Conservation (phyloP, 2,888 invertebrate genomes). For the Aspidiotus rigidus region DNA sequence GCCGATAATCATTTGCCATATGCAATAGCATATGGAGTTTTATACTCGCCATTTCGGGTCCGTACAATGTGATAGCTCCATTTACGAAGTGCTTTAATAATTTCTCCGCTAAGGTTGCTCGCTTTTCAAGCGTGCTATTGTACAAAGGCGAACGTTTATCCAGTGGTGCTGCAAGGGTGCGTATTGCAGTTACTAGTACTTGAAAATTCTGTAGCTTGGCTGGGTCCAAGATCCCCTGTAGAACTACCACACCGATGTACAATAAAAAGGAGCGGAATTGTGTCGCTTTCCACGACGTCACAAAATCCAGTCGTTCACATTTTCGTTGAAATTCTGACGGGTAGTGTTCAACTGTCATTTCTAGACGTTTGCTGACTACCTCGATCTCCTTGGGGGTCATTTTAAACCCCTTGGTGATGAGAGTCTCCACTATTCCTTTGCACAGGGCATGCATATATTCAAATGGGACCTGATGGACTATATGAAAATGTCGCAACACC, state of each 20-base stretch:
- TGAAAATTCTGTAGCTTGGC: neutral
- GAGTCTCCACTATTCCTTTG: constrained; percentile 12
- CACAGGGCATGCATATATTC: constrained; percentile 21
- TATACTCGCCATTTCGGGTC: neutral
- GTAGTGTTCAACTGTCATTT: neutral
- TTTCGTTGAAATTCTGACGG: constrained; percentile 19
- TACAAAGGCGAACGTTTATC: neutral
- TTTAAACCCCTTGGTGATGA: neutral
- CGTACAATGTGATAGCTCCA: neutral
- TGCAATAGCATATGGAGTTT: constrained; percentile 13
- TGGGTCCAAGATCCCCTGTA: constrained; percentile 7
- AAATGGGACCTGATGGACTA: constrained; percentile 13
- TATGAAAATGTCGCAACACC: constrained; percentile 3
- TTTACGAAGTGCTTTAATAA: constrained; percentile 6
- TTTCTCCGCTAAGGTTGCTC: neutral
- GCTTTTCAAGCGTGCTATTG: neutral
- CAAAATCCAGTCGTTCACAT: neutral
- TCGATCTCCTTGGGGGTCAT: constrained; percentile 15
- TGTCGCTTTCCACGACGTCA: constrained; percentile 19
- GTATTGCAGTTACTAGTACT: neutral
- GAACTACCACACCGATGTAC: constrained; percentile 8
- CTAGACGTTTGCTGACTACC: constrained; percentile 12
- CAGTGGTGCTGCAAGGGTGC: neutral
- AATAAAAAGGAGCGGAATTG: constrained; percentile 12
- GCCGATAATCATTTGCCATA: neutral